A percentile compares a stretch with the other conserved stretches of the same genome.
These are phyloP conservation scores for Gallinago stenura DNA, from an alignment of 2,797 vertebrate species.

Conservation along the genomic window DNA sequence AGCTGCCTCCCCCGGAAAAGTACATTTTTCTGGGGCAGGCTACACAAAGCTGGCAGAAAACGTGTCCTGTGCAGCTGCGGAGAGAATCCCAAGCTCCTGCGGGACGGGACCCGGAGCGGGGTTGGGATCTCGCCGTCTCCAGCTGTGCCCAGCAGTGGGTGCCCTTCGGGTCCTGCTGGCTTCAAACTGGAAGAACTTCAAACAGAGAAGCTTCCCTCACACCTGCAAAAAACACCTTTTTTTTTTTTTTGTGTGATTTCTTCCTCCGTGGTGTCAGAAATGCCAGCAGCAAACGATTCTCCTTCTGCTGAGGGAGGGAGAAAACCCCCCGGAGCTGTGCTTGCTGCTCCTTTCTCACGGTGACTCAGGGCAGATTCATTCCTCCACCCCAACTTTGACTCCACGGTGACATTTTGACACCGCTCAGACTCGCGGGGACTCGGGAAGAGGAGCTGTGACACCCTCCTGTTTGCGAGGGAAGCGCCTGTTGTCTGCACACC, in stretches of 20 bases:
- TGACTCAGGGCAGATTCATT: slow-evolving; percentile 9
- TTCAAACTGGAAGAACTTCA: background rate
- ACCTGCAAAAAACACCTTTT: background rate
- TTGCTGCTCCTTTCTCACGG: background rate
- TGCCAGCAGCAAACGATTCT: background rate
- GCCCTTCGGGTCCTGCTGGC: background rate
- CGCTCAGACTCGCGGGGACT: background rate
- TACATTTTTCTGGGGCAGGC: slow-evolving; percentile 32
- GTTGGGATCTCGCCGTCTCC: background rate
- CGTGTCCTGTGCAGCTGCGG: slow-evolving; percentile 16
- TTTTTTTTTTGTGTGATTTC: background rate
- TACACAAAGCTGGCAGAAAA: slow-evolving; percentile 35
- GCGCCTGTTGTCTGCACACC: background rate
- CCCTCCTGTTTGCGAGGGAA: background rate
- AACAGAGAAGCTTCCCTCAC: background rate
- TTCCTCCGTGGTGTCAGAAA: background rate
- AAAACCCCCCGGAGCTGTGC: background rate
- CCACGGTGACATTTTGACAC: background rate
- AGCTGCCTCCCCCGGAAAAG: slow-evolving; percentile 35
- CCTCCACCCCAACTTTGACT: background rate
- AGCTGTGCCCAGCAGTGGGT: background rate
- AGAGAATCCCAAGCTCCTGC: background rate
- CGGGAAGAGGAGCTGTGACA: background rate
- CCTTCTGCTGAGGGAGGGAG: background rate
- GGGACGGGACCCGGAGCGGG: background rate